phyloP scores from a whole-genome alignment of 2,888 invertebrate species.

The Brenthis ino region DNA sequence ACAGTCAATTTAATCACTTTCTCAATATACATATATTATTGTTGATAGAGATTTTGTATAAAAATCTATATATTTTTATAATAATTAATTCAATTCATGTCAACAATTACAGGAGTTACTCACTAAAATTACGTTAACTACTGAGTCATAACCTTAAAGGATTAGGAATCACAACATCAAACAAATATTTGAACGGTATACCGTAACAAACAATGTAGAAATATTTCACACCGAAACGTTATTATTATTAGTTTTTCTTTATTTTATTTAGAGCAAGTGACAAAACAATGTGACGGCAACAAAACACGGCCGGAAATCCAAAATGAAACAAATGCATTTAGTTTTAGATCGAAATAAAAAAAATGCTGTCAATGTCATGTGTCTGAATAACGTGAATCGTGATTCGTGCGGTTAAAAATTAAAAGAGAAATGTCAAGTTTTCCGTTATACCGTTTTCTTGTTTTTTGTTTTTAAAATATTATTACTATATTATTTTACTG shows the following conservation, averaged over 20 bases:
- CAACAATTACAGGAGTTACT: neutral
- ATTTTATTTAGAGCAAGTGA: slow-evolving; percentile 6
- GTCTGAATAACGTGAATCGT: neutral
- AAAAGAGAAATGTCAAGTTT: too few relatives aligned
- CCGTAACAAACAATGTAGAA: neutral
- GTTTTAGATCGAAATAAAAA: slow-evolving; percentile 20
- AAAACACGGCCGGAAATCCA: slow-evolving; percentile 25
- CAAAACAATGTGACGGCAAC: slow-evolving; percentile 28
- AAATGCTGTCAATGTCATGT: slow-evolving; percentile 18
- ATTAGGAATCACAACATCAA: neutral
- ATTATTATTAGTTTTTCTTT: neutral
- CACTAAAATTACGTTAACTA: neutral
- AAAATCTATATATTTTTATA: too few relatives aligned
- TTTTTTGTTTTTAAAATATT: too few relatives aligned
- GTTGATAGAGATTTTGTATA: neutral
- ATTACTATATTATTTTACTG: too few relatives aligned
- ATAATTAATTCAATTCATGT: too few relatives aligned
- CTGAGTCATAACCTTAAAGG: slow-evolving; percentile 13
- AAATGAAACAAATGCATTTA: slow-evolving; percentile 15
- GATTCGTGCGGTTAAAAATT: neutral
- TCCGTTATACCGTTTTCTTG: too few relatives aligned
- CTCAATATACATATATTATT: neutral
- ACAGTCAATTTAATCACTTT: slow-evolving; percentile 5
- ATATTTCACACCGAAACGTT: slow-evolving; percentile 5
- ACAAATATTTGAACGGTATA: neutral